phyloP scores from a whole-genome alignment of 1,140 invertebrate species.

The Triops longicaudatus region DNA sequence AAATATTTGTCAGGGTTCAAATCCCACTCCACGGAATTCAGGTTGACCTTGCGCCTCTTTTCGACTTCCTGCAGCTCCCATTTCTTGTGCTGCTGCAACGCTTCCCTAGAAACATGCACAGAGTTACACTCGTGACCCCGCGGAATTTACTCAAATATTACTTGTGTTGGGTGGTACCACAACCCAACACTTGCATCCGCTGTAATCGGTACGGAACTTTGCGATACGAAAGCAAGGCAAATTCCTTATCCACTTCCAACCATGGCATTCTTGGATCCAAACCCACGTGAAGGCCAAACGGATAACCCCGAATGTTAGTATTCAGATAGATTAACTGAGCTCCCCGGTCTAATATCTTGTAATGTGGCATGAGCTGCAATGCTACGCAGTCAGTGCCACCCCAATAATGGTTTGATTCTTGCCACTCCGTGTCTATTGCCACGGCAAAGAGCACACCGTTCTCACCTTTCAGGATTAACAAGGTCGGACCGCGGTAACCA shows the following conservation, averaged over 20 bases:
- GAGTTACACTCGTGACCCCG: background rate
- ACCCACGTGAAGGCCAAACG: slow-evolving; percentile 71
- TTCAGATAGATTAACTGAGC: slow-evolving; percentile 75
- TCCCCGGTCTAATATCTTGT: slow-evolving; percentile 50
- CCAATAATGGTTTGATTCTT: slow-evolving; percentile 73
- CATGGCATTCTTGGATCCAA: slow-evolving; percentile 63
- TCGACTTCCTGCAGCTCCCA: slow-evolving; percentile 83
- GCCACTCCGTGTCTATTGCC: slow-evolving; percentile 70
- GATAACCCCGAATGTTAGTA: slow-evolving; percentile 69
- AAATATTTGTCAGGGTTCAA: slow-evolving; percentile 84
- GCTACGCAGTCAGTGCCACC: slow-evolving; percentile 66
- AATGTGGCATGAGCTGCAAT: slow-evolving; percentile 70
- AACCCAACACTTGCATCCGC: slow-evolving; percentile 71
- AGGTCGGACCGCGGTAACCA: slow-evolving; percentile 70
- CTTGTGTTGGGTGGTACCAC: slow-evolving; percentile 47
- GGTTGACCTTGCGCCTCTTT: slow-evolving; percentile 64
- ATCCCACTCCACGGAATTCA: slow-evolving; percentile 75
- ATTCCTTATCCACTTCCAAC: slow-evolving; percentile 61
- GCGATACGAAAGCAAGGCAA: slow-evolving; percentile 49
- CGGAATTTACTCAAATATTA: slow-evolving; percentile 31
- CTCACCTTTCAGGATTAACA: slow-evolving; percentile 61
- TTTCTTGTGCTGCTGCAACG: slow-evolving; percentile 76
- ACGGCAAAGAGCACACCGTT: slow-evolving; percentile 64
- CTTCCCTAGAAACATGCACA: slow-evolving; percentile 48
- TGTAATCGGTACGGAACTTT: slow-evolving; percentile 54